Percentiles rank a stretch among this genome's conserved stretches.
Conservation (phyloP, 2,113 vertebrate genomes). For the Alaudala cheleensis region DNA sequence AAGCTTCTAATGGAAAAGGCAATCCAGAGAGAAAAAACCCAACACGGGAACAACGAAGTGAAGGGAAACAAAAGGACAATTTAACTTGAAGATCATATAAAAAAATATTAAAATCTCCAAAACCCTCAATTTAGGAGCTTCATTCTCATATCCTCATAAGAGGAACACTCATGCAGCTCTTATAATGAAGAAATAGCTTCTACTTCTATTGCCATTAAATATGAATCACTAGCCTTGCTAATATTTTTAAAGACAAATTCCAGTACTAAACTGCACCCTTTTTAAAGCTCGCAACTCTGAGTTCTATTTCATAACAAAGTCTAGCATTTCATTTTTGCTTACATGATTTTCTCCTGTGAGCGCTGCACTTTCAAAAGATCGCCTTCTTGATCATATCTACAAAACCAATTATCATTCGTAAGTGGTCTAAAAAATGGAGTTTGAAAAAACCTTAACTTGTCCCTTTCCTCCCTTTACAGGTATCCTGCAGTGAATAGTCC, state of each 20-base stretch:
- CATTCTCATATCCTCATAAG: background rate
- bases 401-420: background rate
- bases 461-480: background rate
- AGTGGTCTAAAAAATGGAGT: background rate
- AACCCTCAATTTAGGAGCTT: background rate
- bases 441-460: background rate
- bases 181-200: background rate
- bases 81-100: background rate
- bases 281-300: background rate
- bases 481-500: background rate
- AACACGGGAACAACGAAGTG: background rate
- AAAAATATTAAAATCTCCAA: background rate
- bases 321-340: background rate
- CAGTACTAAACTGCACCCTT: background rate
- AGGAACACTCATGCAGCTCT: background rate
- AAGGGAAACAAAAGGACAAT: background rate
- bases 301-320: background rate
- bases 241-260: background rate
- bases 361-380: background rate
- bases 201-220: background rate
- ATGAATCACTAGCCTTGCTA: background rate
- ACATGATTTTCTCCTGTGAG: background rate
- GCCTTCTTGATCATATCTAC: background rate
- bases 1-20: background rate
- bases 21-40: background rate